Base-by-base conservation (phyloP, 2,113 vertebrate genomes). In the Nesogale talazaci region DNA sequence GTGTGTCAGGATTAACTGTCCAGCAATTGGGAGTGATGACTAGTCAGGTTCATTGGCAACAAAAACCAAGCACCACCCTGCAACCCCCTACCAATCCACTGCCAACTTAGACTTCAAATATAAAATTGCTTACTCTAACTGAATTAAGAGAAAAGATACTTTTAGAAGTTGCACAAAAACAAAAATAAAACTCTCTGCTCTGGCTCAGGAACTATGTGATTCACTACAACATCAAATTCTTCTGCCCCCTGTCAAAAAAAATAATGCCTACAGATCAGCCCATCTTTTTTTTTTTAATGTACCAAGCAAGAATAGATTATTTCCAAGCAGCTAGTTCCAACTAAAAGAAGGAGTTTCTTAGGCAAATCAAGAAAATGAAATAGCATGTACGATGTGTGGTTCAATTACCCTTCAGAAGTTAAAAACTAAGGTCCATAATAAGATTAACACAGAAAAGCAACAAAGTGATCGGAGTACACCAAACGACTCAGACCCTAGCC, bases 191-290 rank as follows among this genome's bases (percentile, higher is more conserved):
- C 3, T 86, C 56, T 74, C 74, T 23, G 31, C 10, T 91, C 61
- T 82, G 83, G 65, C 70, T 67, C 29, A 52, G 27, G 93, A 70
- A 57, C 34, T 59, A 52, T 70, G 36, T 52, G 76, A 25, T 72
- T 90, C 36, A 79, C 12, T 40, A 72, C 59, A 16, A 95, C 83
- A 77, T 78, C 69, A 61, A 86, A 91, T 2, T 63, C 22, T 87
- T n/a, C 20, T n/a, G 59, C 52, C n/a, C 57, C 57, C 23, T 83
- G 16, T 78, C 46, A 27, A 95, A 17, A 95, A 95, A 88, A 87
- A 81, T 31, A 92, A 70, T 65, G 56, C 38, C 59, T 40, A 20
- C 1, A 63, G n/a, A 56, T 86, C n/a, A 72, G 42, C 42, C 72
- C 92, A 83, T 46, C 5, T 46, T 46, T 46, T 5, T 52, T 52